phyloP scores from a whole-genome alignment of 2,888 invertebrate species.

The Sphaerophoria taeniata region DNA sequence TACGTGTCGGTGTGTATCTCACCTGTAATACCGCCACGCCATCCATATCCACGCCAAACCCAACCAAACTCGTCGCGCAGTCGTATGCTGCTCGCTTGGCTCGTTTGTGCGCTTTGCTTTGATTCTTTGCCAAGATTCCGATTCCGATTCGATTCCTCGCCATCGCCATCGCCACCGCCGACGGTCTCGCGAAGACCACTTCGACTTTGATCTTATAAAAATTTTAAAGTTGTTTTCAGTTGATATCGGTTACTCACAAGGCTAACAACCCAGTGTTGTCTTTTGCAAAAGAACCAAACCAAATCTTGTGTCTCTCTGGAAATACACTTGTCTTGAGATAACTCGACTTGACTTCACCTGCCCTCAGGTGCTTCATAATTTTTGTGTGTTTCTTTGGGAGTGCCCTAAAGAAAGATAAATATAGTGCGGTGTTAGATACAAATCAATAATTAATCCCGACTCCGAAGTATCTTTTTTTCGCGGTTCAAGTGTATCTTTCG shows the following conservation, averaged over 20 bases:
- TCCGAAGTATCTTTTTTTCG: conserved; percentile 41
- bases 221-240: conserved; percentile 83
- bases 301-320: conserved; percentile 17
- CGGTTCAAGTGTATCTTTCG: conserved; percentile 36
- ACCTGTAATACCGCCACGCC: conserved; percentile 54
- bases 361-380: conserved; percentile 46
- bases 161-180: too few relatives aligned
- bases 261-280: conserved; percentile 80
- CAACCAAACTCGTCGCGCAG: conserved; percentile 42
- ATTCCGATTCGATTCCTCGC: conserved; percentile 63
- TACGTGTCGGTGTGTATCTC: conserved; percentile 55
- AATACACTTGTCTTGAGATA: conserved; percentile 60
- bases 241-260: conserved; percentile 83
- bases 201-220: conserved; percentile 79
- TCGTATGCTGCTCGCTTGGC: conserved; percentile 12
- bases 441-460: conserved; percentile 20
- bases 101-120: conserved; percentile 54
- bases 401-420: conserved; percentile 56
- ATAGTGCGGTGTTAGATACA: conserved; percentile 5
- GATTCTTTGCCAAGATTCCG: conserved; percentile 49
- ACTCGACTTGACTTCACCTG: conserved; percentile 37
- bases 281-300: conserved; percentile 51
- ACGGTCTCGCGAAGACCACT: conserved; percentile 77
- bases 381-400: conserved; percentile 31
- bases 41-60: neutral